Evolutionary conservation across 2,113 vertebrate species (phyloP), one percentile per base, ranked within the genome.

Genomic region (Cavia porcellus): DNA sequence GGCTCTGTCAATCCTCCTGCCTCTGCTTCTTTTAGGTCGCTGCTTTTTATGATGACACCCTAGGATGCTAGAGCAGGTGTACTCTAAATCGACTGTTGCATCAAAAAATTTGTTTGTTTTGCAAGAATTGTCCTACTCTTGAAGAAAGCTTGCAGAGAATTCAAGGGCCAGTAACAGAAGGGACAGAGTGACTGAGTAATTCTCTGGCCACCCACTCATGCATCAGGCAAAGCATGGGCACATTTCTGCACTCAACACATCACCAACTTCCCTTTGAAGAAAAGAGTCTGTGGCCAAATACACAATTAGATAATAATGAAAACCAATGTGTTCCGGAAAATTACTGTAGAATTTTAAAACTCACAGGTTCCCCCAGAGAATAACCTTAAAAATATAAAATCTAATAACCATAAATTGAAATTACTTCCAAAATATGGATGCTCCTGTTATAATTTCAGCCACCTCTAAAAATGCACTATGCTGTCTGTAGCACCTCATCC

Each of bases 401-500:
- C 25, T 90, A 35, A n/a, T 72, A 92, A 59, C 14, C 61, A 47
- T 19, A 42, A 85, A 32, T 38, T 55, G 25, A 87, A 94, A 86
- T 20, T 80, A 81, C 70, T 96, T 94, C n/a, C 25, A 42, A 94
- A 93, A 90, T 59, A 66, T 30, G 30, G n/a, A 52, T 89, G 62
- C 47, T 7, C 11, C 57, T 3, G 3, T 79, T 80, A 80, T 6
- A 77, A 92, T 45, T 61, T 88, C 89, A 87, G 50, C 24, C 24
- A 70, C 17, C 59, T 95, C 66, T 84, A 62, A 38, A 94, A 90
- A 59, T 92, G 12, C 24, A 38, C 13, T 15, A 50, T 0, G 0
- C 11, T 59, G 24, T 28, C 17, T 45, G 42, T 25, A 61, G 45
- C 28, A 47, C 11, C 57, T 92, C 12, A 7, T 32, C 61, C 59